A percentile compares a stretch with the other conserved stretches of the same genome.
Evolutionary conservation across 2,888 invertebrate species (phyloP).

Genomic region (Crepidodera aurea): DNA sequence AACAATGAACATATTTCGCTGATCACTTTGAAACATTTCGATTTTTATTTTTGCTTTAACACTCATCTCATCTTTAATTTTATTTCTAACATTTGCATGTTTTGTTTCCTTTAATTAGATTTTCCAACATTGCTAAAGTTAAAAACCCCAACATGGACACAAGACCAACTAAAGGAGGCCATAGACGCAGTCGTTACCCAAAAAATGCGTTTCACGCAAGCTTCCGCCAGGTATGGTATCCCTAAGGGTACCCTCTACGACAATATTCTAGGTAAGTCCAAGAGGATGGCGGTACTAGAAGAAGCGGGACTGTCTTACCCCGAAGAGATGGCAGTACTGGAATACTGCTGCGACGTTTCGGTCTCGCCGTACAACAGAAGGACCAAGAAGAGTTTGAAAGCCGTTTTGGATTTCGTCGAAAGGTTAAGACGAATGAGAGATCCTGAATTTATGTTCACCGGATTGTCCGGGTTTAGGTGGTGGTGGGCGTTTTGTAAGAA

Average conservation of each 20-base stretch:
- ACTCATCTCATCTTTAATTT: not conserved
- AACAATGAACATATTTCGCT: too few relatives aligned
- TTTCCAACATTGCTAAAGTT: conserved; percentile 73
- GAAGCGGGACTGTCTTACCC: conserved; percentile 69
- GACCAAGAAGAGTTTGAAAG: conserved; percentile 72
- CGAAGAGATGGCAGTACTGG: conserved; percentile 73
- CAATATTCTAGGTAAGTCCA: conserved; percentile 79
- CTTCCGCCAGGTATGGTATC: conserved; percentile 74
- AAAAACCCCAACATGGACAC: conserved; percentile 80
- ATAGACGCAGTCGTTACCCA: conserved; percentile 79
- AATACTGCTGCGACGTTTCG: conserved; percentile 78
- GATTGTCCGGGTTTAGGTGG: conserved; percentile 79
- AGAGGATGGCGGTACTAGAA: conserved; percentile 77
- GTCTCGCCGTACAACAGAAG: conserved; percentile 75
- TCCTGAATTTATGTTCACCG: conserved; percentile 72
- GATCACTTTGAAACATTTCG: not conserved
- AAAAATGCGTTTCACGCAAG: conserved; percentile 80
- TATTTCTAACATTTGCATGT: conserved; percentile 40
- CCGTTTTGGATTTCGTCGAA: conserved; percentile 73
- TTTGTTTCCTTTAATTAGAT: conserved; percentile 59
- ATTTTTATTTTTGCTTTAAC: not conserved
- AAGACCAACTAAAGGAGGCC: conserved; percentile 77
- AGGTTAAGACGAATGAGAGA: conserved; percentile 68
- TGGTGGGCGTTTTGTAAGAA: conserved; percentile 87
- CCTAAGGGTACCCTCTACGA: conserved; percentile 82